Base-by-base conservation (phyloP, 2,888 invertebrate genomes). In the Rutpela maculata region DNA sequence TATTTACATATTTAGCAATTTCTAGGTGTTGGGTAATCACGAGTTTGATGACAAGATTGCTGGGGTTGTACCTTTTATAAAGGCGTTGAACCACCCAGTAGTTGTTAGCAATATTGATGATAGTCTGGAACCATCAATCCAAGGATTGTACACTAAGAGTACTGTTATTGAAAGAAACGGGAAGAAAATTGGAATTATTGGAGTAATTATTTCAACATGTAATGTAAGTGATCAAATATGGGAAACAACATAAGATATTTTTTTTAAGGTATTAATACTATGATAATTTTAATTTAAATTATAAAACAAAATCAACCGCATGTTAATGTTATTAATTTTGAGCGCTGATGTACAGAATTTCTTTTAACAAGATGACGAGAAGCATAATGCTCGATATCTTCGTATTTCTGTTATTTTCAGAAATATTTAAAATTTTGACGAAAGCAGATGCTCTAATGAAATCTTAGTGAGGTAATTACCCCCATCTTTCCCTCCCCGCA, bases 21-120 rank as follows among this genome's bases (percentile, higher is more conserved):
- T 81, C 17, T 86, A 97, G 96, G 95, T 95, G 0, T 87, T 97
- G 10, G 97, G 97, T 0, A 97, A 97, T 88, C 97, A 97, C 85
- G 97, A 97, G 88, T 97, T 97, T 85, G 97, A 97, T 87, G 92
- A 95, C 84, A 93, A 93, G 2, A 90, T 96, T 1, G 92, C 90
- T 10, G 96, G 95, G 0, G 88, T 96, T 0, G 91, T 94, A 0
- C 95, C 95, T 0, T 96, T 95, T 87, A 86, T 97, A 57, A 88
- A 93, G 83, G 89, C 89, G 0, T 86, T 95, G 10, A 90, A 93
- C 0, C 92, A 94, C 0, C 93, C 95, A 0, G 93, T 96, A 87
- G 88, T 97, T 56, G 94, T 94, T 6, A 92, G 94, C 43, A 97
- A 97, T 85, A 94, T 97, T 67, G 94, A 97, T 87, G 92, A 93